phyloP scores from a whole-genome alignment of 2,113 vertebrate genomes.

The Callipepla californica region DNA sequence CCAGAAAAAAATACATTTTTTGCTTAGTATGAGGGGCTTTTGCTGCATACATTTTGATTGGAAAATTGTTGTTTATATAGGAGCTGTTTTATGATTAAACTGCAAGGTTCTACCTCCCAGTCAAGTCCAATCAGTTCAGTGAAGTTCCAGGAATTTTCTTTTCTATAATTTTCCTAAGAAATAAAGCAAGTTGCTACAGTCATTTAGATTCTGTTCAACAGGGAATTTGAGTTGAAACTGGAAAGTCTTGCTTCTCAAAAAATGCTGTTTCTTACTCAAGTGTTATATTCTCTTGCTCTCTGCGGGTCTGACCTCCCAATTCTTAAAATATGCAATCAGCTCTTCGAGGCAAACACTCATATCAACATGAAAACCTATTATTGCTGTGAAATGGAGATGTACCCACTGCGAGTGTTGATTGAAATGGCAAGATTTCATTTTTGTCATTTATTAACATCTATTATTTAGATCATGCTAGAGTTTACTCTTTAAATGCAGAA shows the following conservation, averaged over 20 bases:
- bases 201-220: neutral
- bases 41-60: neutral
- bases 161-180: neutral
- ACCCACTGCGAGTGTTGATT: slow-evolving; percentile 32
- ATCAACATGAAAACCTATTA: slow-evolving; percentile 4
- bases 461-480: neutral
- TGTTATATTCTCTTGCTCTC: neutral
- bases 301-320: neutral
- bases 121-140: neutral
- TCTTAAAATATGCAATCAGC: slow-evolving; percentile 12
- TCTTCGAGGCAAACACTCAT: slow-evolving; percentile 21
- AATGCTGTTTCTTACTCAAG: neutral
- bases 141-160: neutral
- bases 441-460: neutral
- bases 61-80: neutral
- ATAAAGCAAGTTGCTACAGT: neutral
- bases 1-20: neutral
- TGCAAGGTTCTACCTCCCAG: neutral
- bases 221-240: neutral
- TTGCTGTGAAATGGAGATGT: slow-evolving; percentile 14
- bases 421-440: slow-evolving; percentile 5
- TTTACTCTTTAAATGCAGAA: neutral
- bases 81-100: neutral
- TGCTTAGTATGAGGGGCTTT: neutral
- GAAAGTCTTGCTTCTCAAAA: neutral